Base-by-base conservation (phyloP, 2,888 invertebrate species). In the Blastobasis lacticolella region DNA sequence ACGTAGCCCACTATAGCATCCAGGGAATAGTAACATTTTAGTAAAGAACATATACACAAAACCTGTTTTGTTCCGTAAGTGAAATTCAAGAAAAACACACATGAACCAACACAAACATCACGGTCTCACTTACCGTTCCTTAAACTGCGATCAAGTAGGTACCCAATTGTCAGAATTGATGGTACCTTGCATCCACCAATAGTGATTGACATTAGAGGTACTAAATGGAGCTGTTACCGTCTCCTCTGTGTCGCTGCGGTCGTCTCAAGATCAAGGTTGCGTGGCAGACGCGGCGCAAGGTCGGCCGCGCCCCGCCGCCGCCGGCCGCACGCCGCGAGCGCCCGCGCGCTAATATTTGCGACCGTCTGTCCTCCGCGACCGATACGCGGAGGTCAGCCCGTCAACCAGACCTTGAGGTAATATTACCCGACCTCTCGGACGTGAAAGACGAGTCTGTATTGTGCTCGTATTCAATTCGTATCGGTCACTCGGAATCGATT, bases 201-300 rank as follows among this genome's bases (percentile, higher is more conserved):
- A 23, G 23, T 23, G 23, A 23, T 23, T 23, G 23, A 23, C 3
- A 23, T 23, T 23, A 23, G 23, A 23, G 23, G 23, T 23, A 23
- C 23, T 23, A 23, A n/a, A 23, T 23, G 23, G 23, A 23, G 23
- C 3, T 23, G 23, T 23, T 23, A 23, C 23, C 23, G 23, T 23
- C 23, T 23, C n/a, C 23, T 63, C 57, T 58, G 62, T 60, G 66
- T 61, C 62, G 64, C 53, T 63, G 78, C 86, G 88, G 87, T 86
- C 88, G 88, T 87, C 86, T 87, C 87, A 88, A 88, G 88, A 88
- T 88, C 88, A 88, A 86, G 88, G 88, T 79, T 79, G 78, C 66
- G 64, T 66, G 77, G 80, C 86, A 83, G 86, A 82, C 86, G 83
- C 71, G 71, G 74, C 73, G 81, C 85, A 84, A 85, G 86, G 85